Evolutionary conservation across 1,140 invertebrate genomes (phyloP).

Genomic region (Rhagoletis zephyria): DNA sequence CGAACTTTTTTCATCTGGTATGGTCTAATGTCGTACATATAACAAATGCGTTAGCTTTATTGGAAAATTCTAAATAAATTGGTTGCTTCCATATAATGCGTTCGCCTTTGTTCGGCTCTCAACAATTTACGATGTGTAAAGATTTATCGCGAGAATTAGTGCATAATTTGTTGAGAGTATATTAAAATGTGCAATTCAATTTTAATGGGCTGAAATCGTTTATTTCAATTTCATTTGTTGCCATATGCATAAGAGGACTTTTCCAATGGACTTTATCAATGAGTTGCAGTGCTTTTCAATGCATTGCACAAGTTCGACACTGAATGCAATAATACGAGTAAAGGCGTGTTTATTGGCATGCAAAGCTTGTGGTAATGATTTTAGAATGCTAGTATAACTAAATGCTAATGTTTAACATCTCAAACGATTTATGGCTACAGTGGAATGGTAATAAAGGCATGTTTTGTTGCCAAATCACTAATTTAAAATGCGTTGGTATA

Average conservation of each 20-base stretch:
- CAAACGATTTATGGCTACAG: no score
- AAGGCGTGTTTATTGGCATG: no score
- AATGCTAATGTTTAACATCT: no score
- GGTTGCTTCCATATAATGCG: background rate
- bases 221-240: conserved; percentile 34
- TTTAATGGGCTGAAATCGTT: conserved; percentile 23
- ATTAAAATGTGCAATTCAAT: conserved; percentile 43
- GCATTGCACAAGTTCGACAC: background rate
- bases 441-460: no score
- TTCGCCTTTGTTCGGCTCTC: background rate
- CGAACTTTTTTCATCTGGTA: no score
- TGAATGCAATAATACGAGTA: no score
- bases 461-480: no score
- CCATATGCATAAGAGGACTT: background rate
- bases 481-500: no score
- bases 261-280: background rate
- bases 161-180: conserved; percentile 4
- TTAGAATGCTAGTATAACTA: no score
- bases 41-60: conserved; percentile 7
- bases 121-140: conserved; percentile 16
- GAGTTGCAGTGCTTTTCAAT: background rate
- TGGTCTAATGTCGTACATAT: background rate
- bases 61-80: conserved; percentile 47
- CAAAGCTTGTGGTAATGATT: no score
- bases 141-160: conserved; percentile 18